These are phyloP conservation scores for Holothuria glaberrima DNA, from an alignment of 35 echinoderm and acorn worm genomes.

Conservation along the genomic window DNA sequence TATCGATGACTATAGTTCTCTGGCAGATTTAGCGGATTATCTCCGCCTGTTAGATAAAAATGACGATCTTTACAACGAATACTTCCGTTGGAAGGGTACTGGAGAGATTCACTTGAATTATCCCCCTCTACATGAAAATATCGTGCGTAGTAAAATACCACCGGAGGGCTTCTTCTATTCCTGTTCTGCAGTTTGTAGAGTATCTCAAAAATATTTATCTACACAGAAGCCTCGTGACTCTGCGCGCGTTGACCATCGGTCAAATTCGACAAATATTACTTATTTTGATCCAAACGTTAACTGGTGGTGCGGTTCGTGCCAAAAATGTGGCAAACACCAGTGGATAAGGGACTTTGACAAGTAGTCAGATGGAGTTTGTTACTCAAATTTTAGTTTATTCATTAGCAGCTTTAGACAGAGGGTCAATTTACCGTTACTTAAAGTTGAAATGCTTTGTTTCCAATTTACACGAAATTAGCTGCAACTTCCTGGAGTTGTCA, in stretches of 20 bases:
- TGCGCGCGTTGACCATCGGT: no score
- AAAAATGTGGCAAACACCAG: not conserved
- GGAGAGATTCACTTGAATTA: conserved; percentile 24
- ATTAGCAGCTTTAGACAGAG: no score
- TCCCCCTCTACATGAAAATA: not conserved
- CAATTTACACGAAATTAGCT: no score
- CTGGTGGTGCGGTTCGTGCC: conserved; percentile 34
- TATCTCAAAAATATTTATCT: not conserved
- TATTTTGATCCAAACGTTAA: conserved; percentile 23
- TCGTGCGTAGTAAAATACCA: not conserved
- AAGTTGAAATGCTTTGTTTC: no score
- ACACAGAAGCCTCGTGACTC: not conserved
- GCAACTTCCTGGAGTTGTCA: no score
- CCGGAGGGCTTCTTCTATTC: conserved; percentile 2
- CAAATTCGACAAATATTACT: not conserved
- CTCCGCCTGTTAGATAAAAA: conserved; percentile 11
- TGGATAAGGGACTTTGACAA: conserved; percentile 6
- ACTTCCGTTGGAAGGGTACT: conserved; percentile 51
- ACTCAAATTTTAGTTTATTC: no score
- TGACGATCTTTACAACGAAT: conserved; percentile 62
- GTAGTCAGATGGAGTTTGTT: not conserved
- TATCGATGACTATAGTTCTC: conserved; percentile 34
- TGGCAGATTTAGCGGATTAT: conserved; percentile 51
- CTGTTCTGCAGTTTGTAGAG: conserved; percentile 1
- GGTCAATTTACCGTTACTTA: no score